Percentiles rank a stretch among this genome's conserved stretches.
Conservation (phyloP, 2,113 vertebrate genomes). For the Daboia siamensis region DNA sequence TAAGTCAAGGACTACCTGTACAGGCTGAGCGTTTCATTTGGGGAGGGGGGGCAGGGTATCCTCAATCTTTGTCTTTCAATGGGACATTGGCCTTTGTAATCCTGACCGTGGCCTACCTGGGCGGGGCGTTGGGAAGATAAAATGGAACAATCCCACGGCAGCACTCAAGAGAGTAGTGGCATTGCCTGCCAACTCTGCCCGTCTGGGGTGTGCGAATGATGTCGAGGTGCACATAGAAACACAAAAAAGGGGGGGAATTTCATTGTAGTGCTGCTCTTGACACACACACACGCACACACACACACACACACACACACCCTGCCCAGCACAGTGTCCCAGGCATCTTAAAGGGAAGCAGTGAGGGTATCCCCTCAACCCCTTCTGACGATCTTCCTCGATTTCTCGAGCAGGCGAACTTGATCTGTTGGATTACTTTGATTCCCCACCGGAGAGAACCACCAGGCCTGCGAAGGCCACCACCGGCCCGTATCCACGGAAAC, state of each 20-base stretch:
- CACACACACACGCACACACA: no score
- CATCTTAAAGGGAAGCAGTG: neutral
- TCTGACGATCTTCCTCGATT: accelerated
- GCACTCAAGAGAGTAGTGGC: neutral
- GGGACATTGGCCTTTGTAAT: neutral
- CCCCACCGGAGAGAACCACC: constrained; percentile 42
- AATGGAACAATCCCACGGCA: neutral
- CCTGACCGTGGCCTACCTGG: neutral
- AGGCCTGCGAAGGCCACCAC: constrained; percentile 44
- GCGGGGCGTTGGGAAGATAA: neutral
- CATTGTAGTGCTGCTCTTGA: neutral
- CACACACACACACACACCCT: no score
- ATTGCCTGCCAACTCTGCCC: neutral
- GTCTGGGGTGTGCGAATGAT: neutral
- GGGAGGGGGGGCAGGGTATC: neutral
- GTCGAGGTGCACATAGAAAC: neutral
- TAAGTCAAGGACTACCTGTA: no score
- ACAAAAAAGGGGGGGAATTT: neutral
- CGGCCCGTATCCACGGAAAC: constrained; percentile 50
- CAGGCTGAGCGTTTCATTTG: neutral
- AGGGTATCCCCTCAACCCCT: neutral
- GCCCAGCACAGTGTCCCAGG: no score
- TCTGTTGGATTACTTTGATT: constrained; percentile 51
- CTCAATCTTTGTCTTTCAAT: neutral
- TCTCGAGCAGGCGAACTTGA: constrained; percentile 19